phyloP scores from a whole-genome alignment of 1,140 invertebrate species.

The Orchestia grillus region DNA sequence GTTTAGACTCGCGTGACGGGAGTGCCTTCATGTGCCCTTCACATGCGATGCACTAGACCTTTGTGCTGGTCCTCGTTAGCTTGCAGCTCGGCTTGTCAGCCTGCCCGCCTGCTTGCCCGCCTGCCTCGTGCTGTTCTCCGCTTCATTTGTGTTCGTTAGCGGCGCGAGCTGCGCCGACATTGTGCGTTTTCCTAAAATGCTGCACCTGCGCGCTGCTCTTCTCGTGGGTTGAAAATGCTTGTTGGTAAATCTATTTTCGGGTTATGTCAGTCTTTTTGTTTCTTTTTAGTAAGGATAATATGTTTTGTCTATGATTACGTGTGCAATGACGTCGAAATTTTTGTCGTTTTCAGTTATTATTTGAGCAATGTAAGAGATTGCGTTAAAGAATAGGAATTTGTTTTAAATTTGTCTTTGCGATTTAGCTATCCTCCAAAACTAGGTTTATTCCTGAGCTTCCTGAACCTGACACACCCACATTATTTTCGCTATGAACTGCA shows the following conservation, averaged over 20 bases:
- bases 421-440: too few relatives aligned
- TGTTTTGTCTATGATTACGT: too few relatives aligned
- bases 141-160: background rate
- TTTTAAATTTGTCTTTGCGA: too few relatives aligned
- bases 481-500: too few relatives aligned
- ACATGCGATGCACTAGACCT: conserved; percentile 6
- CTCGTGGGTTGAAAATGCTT: background rate
- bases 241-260: background rate
- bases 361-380: too few relatives aligned
- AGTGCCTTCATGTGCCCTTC: background rate
- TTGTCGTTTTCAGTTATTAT: too few relatives aligned
- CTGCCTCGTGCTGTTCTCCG: background rate
- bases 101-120: background rate
- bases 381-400: too few relatives aligned
- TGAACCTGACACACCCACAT: too few relatives aligned
- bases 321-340: too few relatives aligned
- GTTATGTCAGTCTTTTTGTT: too few relatives aligned
- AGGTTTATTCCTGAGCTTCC: too few relatives aligned
- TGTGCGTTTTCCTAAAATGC: background rate
- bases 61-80: background rate
- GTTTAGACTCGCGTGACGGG: background rate
- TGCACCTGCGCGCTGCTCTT: background rate
- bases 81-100: background rate
- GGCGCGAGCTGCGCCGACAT: background rate
- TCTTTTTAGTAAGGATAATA: too few relatives aligned